Evolutionary conservation across 2,888 invertebrate species (phyloP).

Genomic region (Eulithis prunata): DNA sequence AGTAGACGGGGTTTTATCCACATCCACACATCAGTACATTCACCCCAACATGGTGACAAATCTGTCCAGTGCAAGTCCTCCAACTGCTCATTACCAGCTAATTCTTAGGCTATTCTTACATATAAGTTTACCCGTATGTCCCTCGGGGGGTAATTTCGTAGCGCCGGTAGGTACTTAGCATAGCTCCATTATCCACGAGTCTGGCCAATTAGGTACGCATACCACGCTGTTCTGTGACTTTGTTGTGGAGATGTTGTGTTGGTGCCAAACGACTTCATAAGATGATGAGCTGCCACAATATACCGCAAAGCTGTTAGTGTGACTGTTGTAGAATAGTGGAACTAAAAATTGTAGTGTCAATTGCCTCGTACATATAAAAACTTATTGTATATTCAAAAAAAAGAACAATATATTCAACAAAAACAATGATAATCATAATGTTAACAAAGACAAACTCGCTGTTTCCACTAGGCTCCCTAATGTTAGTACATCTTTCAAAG

Average conservation of each 20-base stretch:
- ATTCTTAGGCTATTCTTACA: slow-evolving; percentile 2
- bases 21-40: neutral
- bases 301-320: neutral
- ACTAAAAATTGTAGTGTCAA: no score
- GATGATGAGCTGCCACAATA: neutral
- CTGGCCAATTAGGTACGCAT: slow-evolving; percentile 19
- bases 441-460: no score
- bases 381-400: no score
- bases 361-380: no score
- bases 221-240: slow-evolving; percentile 12
- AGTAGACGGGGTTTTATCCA: neutral
- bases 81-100: neutral
- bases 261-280: slow-evolving; percentile 14
- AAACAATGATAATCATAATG: no score
- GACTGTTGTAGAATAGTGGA: no score
- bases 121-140: slow-evolving; percentile 3
- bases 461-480: no score
- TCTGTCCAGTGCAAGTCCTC: neutral
- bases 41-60: neutral
- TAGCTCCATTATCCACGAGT: slow-evolving; percentile 20
- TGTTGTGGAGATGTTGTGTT: slow-evolving; percentile 6
- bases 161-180: slow-evolving; percentile 16
- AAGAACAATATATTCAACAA: no score
- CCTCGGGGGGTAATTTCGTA: slow-evolving; percentile 17
- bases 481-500: no score